Evolutionary conservation across 23 tunicate species (phyloP).

Genomic region (Diplosoma virens): DNA sequence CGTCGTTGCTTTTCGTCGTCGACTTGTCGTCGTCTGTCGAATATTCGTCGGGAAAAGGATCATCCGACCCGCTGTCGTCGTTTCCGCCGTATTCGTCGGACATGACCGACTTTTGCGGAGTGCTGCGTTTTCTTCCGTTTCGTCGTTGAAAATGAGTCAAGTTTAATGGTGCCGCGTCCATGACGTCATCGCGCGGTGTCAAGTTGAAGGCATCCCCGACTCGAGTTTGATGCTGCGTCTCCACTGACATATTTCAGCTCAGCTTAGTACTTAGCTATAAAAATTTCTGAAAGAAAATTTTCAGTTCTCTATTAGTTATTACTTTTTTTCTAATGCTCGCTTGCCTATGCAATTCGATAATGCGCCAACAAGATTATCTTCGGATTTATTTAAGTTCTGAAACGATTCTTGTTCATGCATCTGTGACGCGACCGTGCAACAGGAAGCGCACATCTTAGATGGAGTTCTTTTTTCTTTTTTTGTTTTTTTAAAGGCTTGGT

Average conservation of each 20-base stretch:
- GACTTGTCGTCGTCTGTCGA: conserved; percentile 8
- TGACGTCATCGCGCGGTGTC: background rate
- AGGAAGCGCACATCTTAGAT: background rate
- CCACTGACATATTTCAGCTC: conserved; percentile 20
- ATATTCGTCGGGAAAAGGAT: conserved; percentile 22
- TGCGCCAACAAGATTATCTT: background rate
- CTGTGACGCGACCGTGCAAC: background rate
- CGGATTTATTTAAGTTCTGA: background rate
- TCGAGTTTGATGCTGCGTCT: conserved; percentile 23
- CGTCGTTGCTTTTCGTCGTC: background rate
- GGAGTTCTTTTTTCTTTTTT: background rate
- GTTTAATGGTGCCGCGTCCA: conserved; percentile 54
- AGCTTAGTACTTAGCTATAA: background rate
- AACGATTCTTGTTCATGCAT: background rate
- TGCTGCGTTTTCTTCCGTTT: conserved; percentile 46
- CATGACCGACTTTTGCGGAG: conserved; percentile 38
- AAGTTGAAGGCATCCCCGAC: conserved; percentile 28
- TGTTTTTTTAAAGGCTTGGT: background rate
- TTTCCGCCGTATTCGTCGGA: conserved; percentile 1
- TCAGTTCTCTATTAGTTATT: background rate
- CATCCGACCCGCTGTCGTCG: conserved; percentile 16
- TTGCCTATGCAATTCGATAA: background rate
- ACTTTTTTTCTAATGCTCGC: background rate
- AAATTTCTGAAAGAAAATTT: background rate
- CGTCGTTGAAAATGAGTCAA: conserved; percentile 50